Conservation (phyloP, 2,888 invertebrate species). For the Lepidochrysops patricia region DNA sequence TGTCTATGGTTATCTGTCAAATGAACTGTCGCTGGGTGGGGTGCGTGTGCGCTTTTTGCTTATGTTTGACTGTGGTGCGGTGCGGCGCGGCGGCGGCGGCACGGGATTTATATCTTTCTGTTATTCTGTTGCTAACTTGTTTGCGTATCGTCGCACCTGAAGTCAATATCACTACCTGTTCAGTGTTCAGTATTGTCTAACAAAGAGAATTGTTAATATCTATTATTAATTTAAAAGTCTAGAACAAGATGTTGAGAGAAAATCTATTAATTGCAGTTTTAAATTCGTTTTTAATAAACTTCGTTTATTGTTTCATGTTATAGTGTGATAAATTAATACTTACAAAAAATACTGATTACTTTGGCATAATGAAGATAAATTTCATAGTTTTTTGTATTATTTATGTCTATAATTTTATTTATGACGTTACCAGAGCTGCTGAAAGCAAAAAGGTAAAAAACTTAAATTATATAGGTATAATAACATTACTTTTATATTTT, state of each 20-base stretch:
- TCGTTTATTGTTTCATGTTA: conserved; percentile 48
- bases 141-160: conserved; percentile 47
- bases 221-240: conserved; percentile 38
- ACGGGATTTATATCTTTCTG: conserved; percentile 53
- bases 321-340: conserved; percentile 43
- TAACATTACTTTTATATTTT: no score
- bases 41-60: conserved; percentile 41
- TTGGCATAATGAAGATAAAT: conserved; percentile 55
- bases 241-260: conserved; percentile 52
- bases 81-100: conserved; percentile 24
- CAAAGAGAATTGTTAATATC: conserved; percentile 39
- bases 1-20: background rate
- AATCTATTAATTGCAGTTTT: conserved; percentile 28
- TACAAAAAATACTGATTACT: conserved; percentile 19
- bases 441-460: conserved; percentile 55
- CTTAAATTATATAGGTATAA: conserved; percentile 10
- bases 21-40: conserved; percentile 38
- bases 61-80: conserved; percentile 34
- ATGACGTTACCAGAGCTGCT: conserved; percentile 44
- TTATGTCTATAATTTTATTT: conserved; percentile 50
- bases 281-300: conserved; percentile 35
- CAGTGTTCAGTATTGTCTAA: conserved; percentile 27
- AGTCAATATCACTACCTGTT: conserved; percentile 30
- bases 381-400: conserved; percentile 45
- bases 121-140: conserved; percentile 61